Base-by-base conservation (phyloP, 2,797 vertebrate species). In the Tiaroga cobitis region DNA sequence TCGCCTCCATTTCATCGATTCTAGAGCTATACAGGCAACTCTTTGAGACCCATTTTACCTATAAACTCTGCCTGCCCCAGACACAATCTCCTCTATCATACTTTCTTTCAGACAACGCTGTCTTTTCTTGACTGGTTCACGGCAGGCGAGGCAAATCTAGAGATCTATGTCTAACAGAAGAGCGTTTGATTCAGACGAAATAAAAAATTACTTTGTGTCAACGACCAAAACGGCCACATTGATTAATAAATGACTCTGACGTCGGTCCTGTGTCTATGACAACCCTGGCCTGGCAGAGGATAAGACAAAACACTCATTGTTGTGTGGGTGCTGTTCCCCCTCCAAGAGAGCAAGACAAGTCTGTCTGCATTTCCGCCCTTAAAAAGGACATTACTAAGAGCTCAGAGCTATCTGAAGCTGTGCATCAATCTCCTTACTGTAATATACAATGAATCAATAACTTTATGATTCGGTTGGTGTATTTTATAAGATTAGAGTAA, bases 221-320 rank as follows among this genome's bases (percentile, higher is more conserved):
- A 85, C 74, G 87, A 87, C 80, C 85, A 85, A 89, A 87, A 88
- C 86, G 67, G 85, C 82, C 51, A 75, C 79, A 83, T 75, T 86
- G 87, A 87, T 85, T 89, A 89, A 90, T 86, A 83, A 86, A 88
- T 69, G 63, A 81, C 59, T 79, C 72, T 88, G 86, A 90, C 85
- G 72, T 87, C 81, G 88, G 72, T 85, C 67, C 87, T 39, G 80
- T 88, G 89, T 88, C 90, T 88, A 89, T 90, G 91, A 92, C 91
- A 90, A 90, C 89, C 88, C 84, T 37, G 41, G 75, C 75, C 87
- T 89, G 87, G 91, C 90, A 88, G 59, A 83, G 34, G 86, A 89
- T 90, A 84, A 89, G 83, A 90, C 86, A 88, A 83, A 89, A 88
- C 29, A 74, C 73, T 88, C 86, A 90, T 88, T 88, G 90, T 89